Conservation (phyloP, 2,113 vertebrate genomes). For the Actenoides hombroni region DNA sequence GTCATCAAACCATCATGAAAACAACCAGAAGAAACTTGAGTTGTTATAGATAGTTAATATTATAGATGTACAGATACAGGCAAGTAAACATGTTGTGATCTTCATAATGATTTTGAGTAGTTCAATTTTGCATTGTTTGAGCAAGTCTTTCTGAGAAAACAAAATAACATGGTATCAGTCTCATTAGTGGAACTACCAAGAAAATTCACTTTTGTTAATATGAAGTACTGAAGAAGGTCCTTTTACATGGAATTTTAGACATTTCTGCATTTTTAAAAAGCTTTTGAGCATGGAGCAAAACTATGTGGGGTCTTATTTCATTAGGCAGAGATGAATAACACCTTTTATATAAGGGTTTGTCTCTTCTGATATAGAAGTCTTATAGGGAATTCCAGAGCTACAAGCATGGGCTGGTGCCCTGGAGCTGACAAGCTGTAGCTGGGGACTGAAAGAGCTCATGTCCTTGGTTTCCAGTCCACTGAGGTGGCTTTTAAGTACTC, state of each 20-base stretch:
- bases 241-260: not conserved
- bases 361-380: not conserved
- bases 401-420: not conserved
- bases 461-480: not conserved
- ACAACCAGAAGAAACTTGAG: not conserved
- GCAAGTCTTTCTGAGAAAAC: not conserved
- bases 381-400: not conserved
- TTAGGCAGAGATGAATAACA: not conserved
- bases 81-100: not conserved
- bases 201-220: not conserved
- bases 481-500: not conserved
- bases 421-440: not conserved
- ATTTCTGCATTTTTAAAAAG: not conserved
- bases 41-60: not conserved
- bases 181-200: not conserved
- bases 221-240: not conserved
- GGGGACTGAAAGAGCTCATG: not conserved
- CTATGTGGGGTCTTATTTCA: not conserved
- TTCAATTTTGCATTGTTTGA: not conserved
- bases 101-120: not conserved
- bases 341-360: not conserved
- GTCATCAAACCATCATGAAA: not conserved
- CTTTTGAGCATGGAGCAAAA: not conserved
- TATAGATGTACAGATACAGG: not conserved
- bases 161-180: not conserved